phyloP scores from a whole-genome alignment of 2,797 vertebrate species.

The Danio albolineatus region DNA sequence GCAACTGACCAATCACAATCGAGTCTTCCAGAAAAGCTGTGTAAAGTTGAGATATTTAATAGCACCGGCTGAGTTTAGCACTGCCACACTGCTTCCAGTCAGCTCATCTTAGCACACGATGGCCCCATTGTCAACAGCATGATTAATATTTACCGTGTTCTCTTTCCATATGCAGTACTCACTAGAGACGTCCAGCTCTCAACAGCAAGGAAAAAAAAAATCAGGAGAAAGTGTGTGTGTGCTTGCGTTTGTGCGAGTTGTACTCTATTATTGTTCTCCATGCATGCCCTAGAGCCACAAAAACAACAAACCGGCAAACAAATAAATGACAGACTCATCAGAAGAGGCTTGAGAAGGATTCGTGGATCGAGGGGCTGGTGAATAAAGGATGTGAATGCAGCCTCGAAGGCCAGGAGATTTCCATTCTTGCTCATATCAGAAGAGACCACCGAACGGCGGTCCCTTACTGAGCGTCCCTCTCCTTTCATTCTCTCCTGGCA shows the following conservation, averaged over 20 bases:
- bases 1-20: background rate
- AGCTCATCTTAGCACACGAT: conserved; percentile 62
- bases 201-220: conserved; percentile 48
- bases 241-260: conserved; percentile 60
- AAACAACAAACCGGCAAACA: conserved; percentile 75
- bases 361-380: conserved; percentile 57
- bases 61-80: conserved; percentile 4
- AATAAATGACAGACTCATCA: conserved; percentile 78
- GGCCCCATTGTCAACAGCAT: conserved; percentile 75
- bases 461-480: conserved; percentile 46
- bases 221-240: conserved; percentile 32
- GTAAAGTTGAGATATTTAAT: conserved; percentile 6
- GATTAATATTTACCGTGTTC: conserved; percentile 78
- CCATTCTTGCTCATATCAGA: conserved; percentile 57
- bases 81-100: conserved; percentile 29
- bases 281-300: conserved; percentile 72
- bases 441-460: conserved; percentile 52
- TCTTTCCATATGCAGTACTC: conserved; percentile 66
- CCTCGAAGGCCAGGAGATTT: conserved; percentile 33
- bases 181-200: conserved; percentile 70
- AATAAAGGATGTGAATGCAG: conserved; percentile 50
- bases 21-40: background rate
- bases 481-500: conserved; percentile 66
- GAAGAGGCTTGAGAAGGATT: conserved; percentile 61
- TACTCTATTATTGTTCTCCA: conserved; percentile 75